Base-by-base conservation (phyloP, 2,113 vertebrate species). In the Calonectris borealis region DNA sequence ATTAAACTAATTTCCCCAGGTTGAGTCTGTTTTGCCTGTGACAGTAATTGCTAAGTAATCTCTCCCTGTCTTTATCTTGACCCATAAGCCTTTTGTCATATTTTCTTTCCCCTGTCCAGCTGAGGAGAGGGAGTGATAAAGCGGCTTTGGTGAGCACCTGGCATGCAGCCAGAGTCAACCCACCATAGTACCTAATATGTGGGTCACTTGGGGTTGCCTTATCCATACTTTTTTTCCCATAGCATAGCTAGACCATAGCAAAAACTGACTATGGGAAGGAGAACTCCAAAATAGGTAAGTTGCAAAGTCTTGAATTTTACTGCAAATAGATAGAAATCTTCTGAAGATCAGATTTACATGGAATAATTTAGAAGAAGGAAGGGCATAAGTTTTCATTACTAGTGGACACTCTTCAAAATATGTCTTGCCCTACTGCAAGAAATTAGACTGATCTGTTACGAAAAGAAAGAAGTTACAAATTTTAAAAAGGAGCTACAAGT, bases 171-270 rank as follows among this genome's bases (percentile, higher is more conserved):
- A 24, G 16, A 8, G 18, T 14, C n/a, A 72, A n/a, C 4, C 5
- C 26, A 49, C 2, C 4, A 31, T 4, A 16, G 11, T 14, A 51
- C 0, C 0, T 4, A 61, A 44, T 11, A 19, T 1, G 0, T 29
- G 34, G 54, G 4, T 60, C 15, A 16, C 4, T 38, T 40, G 6
- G 6, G 4, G 8, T 48, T 54, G 18, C 7, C 5, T 34, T 84
- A 61, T 21, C 7, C 4, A 20, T 25, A 42, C 5, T 31, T 26
- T 64, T 52, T n/a, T 73, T 38, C 16, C 44, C 40, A 40, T 40
- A 40, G 40, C 11, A 40, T 40, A 40, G 40, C 19, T 46, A 72
- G 29, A 29, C 5, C 2, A 2, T 18, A 49, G 15, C 5, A 66
- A 71, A 66, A 66, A 26, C 6, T 36, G 22, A 76, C 49, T 29